Base-by-base conservation (phyloP, 1,140 invertebrate genomes). In the Scaptomyza graminum region DNA sequence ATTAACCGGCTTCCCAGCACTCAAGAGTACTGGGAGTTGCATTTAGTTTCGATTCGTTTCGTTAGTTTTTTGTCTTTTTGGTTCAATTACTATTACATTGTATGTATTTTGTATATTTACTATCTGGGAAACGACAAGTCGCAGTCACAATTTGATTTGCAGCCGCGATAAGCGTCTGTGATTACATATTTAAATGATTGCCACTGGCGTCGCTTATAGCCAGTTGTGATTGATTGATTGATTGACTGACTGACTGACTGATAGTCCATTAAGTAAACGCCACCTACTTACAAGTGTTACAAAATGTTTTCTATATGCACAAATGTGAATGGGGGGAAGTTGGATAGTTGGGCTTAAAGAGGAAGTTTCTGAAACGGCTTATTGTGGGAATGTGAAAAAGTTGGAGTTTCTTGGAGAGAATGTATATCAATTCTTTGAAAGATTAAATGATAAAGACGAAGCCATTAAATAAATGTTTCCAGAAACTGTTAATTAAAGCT, bases 151-250 rank as follows among this genome's bases (percentile, higher is more conserved):
- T 70, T 84, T 84, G 80, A 85, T 80, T 85, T 87, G 74, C 61
- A 66, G 57, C 43, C 61, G 63, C 80, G 80, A 84, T 84, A 85
- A 84, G 65, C 68, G 65, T 59, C 81, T 12, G 46, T 47, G 80
- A 76, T 85, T 85, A 70, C 76, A 82, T 59, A 71, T 88, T 82
- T 77, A 87, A 87, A 88, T 87, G 83, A 72, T 88, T 82, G 82
- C 82, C 78, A 76, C 60, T 80, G 78, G 82, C 78, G 69, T 61
- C 47, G 37, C 47, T 64, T 65, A 34, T 43, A 56, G 54, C 54
- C 9, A 39, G 47, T 46, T 46, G 51, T 79, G 79, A 82, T 83
- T 82, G 79, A 82, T 66, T 72, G 69, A 59, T 39, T 72, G 69
- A 59, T 39, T 50, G 46, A 46, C 49, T 72, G 69, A 52, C 25